phyloP scores from a whole-genome alignment of 2,888 invertebrate genomes.

The Zaprionus bogoriensis region DNA sequence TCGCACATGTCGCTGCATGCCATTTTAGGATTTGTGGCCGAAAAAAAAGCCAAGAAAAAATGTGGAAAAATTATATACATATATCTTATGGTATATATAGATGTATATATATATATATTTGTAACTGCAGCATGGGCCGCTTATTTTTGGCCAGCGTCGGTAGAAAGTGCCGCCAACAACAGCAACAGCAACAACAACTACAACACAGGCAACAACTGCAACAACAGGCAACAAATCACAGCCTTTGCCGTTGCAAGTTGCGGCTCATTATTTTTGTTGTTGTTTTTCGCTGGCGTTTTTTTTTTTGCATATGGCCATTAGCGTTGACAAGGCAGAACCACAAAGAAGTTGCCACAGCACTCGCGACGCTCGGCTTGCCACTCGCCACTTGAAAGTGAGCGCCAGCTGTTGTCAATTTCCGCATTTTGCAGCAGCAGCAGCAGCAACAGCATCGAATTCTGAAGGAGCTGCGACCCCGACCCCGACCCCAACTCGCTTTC shows the following conservation, averaged over 20 bases:
- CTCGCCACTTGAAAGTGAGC: slow-evolving; percentile 66
- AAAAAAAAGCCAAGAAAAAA: slow-evolving; percentile 33
- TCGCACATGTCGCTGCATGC: slow-evolving; percentile 78
- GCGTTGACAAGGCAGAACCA: slow-evolving; percentile 76
- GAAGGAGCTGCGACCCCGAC: slow-evolving; percentile 8
- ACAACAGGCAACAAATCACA: slow-evolving; percentile 54
- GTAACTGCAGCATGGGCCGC: slow-evolving; percentile 61
- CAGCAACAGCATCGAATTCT: slow-evolving; percentile 33
- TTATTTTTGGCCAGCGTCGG: slow-evolving; percentile 71
- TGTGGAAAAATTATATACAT: slow-evolving; percentile 21
- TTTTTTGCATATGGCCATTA: slow-evolving; percentile 75
- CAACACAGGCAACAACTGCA: slow-evolving; percentile 40
- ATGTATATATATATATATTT: slow-evolving; percentile 21
- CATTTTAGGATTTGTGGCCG: slow-evolving; percentile 79
- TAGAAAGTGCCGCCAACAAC: slow-evolving; percentile 67
- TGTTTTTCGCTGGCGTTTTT: slow-evolving; percentile 28
- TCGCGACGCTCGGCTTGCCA: slow-evolving; percentile 10
- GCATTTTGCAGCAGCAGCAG: slow-evolving; percentile 43
- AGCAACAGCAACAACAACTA: slow-evolving; percentile 9
- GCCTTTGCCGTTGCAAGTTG: slow-evolving; percentile 40
- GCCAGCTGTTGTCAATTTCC: slow-evolving; percentile 75
- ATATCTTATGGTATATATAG: slow-evolving; percentile 32
- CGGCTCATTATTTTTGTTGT: slow-evolving; percentile 62
- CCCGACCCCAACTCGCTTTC: slow-evolving; percentile 59
- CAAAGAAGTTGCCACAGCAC: slow-evolving; percentile 64